These are phyloP conservation scores for Liasis olivaceus DNA, from an alignment of 2,797 vertebrate genomes.

Conservation along the genomic window DNA sequence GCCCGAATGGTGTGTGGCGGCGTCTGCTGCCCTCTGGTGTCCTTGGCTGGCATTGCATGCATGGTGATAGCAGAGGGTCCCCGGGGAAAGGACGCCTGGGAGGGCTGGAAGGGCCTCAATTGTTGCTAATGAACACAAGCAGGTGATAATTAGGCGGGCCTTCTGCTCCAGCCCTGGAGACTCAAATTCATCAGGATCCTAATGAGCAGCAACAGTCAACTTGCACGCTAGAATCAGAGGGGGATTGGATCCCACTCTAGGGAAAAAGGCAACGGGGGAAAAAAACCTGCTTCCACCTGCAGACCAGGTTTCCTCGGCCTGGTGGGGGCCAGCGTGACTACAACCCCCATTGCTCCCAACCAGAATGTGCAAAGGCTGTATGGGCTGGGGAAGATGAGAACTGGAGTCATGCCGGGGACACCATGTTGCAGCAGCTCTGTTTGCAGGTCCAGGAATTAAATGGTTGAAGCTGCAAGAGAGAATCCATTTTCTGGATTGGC, in stretches of 20 bases:
- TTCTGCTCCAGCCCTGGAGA: not conserved
- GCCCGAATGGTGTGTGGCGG: not conserved
- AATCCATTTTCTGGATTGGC: too few species aligned
- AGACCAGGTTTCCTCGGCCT: not conserved
- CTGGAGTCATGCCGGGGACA: too few species aligned
- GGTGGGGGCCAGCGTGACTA: not conserved
- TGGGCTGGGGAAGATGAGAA: too few species aligned
- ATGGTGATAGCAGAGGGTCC: fast-evolving
- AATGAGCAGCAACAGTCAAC: not conserved
- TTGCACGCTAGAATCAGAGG: not conserved
- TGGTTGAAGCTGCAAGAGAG: too few species aligned
- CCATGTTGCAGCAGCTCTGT: too few species aligned
- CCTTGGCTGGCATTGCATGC: not conserved
- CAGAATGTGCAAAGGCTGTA: too few species aligned
- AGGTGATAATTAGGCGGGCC: not conserved
- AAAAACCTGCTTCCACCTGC: too few species aligned
- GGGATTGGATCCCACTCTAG: not conserved
- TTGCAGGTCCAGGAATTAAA: too few species aligned
- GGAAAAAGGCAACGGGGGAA: too few species aligned
- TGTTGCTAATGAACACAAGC: constrained; percentile 1
- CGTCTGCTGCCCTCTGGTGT: not conserved
- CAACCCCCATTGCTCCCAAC: not conserved
- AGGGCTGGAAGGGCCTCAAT: not conserved
- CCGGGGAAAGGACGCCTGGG: not conserved
- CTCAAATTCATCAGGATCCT: not conserved